phyloP scores from a whole-genome alignment of 92 coral and sea anemone species.

The Siderastrea radians region DNA sequence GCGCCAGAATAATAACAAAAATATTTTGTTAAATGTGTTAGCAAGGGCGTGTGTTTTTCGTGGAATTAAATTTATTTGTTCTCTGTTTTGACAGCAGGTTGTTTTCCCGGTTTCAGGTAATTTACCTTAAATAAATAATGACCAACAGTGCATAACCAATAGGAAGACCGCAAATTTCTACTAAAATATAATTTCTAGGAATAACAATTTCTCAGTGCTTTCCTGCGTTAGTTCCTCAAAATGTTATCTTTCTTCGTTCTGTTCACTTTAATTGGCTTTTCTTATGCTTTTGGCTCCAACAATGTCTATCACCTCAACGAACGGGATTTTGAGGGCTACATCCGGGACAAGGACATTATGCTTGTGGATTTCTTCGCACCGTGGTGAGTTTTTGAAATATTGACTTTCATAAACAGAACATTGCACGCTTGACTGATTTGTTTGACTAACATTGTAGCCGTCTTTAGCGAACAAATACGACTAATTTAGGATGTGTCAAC shows the following conservation, averaged over 20 bases:
- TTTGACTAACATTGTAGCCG: neutral
- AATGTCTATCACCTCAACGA: conserved; percentile 84
- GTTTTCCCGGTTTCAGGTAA: conserved; percentile 27
- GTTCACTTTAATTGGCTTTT: neutral
- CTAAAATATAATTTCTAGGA: conserved; percentile 9
- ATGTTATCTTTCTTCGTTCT: conserved; percentile 1
- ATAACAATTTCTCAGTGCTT: neutral
- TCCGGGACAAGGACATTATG: conserved; percentile 94
- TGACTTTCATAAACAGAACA: conserved; percentile 7
- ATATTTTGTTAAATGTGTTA: conserved; percentile 26
- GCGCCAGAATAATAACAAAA: conserved; percentile 7
- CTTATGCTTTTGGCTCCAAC: conserved; percentile 33
- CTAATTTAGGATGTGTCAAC: no score
- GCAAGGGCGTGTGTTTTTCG: conserved; percentile 25
- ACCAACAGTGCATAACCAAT: conserved; percentile 23
- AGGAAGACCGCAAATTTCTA: neutral
- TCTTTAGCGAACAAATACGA: no score
- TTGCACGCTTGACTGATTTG: conserved; percentile 40
- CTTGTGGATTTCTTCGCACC: conserved; percentile 98
- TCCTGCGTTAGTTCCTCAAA: neutral
- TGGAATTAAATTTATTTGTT: conserved; percentile 2
- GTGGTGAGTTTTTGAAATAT: conserved; percentile 78
- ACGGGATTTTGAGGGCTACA: conserved; percentile 81
- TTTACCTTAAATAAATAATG: conserved; percentile 53
- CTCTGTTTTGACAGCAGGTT: conserved; percentile 20